phyloP scores from a whole-genome alignment of 2,797 vertebrate species.

The Crax fasciolata region DNA sequence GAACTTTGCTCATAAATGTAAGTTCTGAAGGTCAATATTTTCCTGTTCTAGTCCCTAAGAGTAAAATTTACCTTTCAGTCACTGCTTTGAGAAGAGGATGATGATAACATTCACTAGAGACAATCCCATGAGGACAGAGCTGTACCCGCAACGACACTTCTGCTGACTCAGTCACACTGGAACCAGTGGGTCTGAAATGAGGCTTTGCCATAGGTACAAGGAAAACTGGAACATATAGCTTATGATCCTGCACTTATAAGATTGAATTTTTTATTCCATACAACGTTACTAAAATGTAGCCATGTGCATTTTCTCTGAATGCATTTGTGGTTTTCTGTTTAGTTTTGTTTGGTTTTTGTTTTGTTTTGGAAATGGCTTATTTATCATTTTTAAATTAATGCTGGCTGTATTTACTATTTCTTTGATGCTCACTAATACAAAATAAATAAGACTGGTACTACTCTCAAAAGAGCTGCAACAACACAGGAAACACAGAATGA shows the following conservation, averaged over 20 bases:
- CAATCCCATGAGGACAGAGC: background rate
- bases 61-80: background rate
- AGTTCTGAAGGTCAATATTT: background rate
- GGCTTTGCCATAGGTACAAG: background rate
- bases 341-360: background rate
- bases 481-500: background rate
- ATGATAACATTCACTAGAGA: background rate
- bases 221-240: background rate
- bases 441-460: background rate
- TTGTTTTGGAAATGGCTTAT: background rate
- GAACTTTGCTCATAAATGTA: background rate
- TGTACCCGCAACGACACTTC: background rate
- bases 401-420: background rate
- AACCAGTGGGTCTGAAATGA: background rate
- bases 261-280: background rate
- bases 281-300: background rate
- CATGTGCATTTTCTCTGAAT: background rate
- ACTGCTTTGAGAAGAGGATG: background rate
- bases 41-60: background rate
- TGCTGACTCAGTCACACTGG: background rate
- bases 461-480: background rate
- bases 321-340: background rate
- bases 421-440: background rate
- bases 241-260: background rate
- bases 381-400: background rate